These are phyloP conservation scores for Spodoptera exigua DNA, from an alignment of 2,888 invertebrate genomes.

Conservation along the genomic window DNA sequence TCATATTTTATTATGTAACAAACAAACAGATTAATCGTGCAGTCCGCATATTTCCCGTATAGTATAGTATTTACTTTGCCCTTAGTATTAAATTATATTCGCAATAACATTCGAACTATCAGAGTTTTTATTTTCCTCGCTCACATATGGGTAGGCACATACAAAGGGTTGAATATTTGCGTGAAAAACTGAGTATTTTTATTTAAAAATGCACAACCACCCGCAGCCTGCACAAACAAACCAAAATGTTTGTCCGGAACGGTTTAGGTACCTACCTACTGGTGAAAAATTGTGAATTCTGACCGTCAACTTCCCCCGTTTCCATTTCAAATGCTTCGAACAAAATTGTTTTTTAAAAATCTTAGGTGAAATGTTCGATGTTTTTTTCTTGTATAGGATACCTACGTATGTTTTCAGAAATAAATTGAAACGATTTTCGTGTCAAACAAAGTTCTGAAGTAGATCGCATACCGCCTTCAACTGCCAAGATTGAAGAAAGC, in stretches of 20 bases:
- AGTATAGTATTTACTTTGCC: slow-evolving; percentile 6
- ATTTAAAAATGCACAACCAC: slow-evolving; percentile 45
- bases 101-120: slow-evolving; percentile 11
- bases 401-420: slow-evolving; percentile 20
- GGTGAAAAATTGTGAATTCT: slow-evolving; percentile 36
- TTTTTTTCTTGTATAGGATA: not conserved
- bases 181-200: slow-evolving; percentile 42
- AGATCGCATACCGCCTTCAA: slow-evolving; percentile 56
- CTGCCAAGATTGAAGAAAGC: slow-evolving; percentile 41
- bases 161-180: slow-evolving; percentile 32
- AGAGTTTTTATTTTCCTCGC: slow-evolving; percentile 23
- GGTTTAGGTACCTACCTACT: slow-evolving; percentile 15
- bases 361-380: slow-evolving; percentile 1
- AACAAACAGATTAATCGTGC: slow-evolving; percentile 20
- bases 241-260: slow-evolving; percentile 31
- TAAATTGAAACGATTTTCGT: slow-evolving; percentile 70
- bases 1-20: slow-evolving; percentile 12
- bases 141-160: slow-evolving; percentile 19
- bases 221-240: slow-evolving; percentile 43
- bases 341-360: slow-evolving; percentile 1
- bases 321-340: slow-evolving; percentile 5
- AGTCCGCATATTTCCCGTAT: slow-evolving; percentile 2
- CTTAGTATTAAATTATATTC: slow-evolving; percentile 21
- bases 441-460: slow-evolving; percentile 66
- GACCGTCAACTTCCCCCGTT: slow-evolving; percentile 26